phyloP scores from a whole-genome alignment of 2,888 invertebrate genomes.

The Apeira syringaria region DNA sequence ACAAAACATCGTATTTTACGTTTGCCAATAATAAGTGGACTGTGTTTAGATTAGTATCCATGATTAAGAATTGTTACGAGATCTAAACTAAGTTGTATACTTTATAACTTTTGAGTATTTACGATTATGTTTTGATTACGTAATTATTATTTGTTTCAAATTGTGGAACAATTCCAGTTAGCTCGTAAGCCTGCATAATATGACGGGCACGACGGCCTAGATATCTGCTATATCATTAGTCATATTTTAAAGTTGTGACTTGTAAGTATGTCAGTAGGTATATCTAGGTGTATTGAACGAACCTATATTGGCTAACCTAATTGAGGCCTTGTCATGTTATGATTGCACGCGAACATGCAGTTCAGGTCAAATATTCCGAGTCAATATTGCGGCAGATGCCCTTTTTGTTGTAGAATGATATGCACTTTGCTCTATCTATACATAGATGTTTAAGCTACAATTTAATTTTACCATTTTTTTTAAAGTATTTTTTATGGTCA shows the following conservation, averaged over 20 bases:
- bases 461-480: too few species aligned
- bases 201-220: too few species aligned
- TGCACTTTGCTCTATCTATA: too few species aligned
- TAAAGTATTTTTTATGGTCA: too few species aligned
- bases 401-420: too few species aligned
- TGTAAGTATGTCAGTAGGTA: constrained; percentile 8
- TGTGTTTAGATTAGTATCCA: constrained; percentile 9
- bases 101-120: too few species aligned
- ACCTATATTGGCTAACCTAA: constrained; percentile 19
- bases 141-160: too few species aligned
- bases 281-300: constrained; percentile 15
- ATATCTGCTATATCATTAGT: neutral
- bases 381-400: constrained; percentile 15
- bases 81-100: neutral
- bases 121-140: too few species aligned
- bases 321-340: constrained; percentile 22
- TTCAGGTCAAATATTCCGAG: constrained; percentile 25
- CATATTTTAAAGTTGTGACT: neutral
- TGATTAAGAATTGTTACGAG: constrained; percentile 5
- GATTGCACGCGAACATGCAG: constrained; percentile 24
- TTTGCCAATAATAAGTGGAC: constrained; percentile 4
- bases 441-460: too few species aligned
- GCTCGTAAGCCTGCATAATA: neutral
- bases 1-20: constrained; percentile 9
- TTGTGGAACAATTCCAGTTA: too few species aligned